Conservation (phyloP, 1,140 invertebrate genomes). For the Drosophila nigromelanica region DNA sequence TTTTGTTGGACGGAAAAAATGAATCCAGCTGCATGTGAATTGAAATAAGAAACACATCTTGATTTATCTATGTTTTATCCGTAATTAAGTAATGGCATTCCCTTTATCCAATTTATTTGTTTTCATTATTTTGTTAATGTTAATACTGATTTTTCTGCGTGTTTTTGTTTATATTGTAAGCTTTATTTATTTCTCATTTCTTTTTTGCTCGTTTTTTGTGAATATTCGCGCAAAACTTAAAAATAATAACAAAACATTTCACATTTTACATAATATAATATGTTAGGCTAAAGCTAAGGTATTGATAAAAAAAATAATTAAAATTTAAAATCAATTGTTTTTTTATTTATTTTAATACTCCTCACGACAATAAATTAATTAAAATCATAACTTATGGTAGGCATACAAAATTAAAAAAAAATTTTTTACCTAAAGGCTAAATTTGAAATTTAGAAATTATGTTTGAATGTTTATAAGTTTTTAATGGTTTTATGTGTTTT, state of each 20-base stretch:
- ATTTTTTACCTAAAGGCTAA: conserved; percentile 46
- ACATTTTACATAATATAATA: conserved; percentile 49
- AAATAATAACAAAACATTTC: conserved; percentile 82
- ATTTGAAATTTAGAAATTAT: conserved; percentile 8
- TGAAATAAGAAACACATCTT: not conserved
- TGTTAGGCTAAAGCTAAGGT: conserved; percentile 38
- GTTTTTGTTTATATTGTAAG: conserved; percentile 51
- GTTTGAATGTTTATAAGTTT: conserved; percentile 8
- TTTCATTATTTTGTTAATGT: conserved; percentile 6
- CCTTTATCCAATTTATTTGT: conserved; percentile 15
- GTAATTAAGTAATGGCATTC: not conserved
- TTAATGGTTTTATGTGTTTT: not conserved
- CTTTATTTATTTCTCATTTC: conserved; percentile 65
- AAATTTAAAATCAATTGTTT: conserved; percentile 29
- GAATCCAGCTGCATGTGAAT: conserved; percentile 34
- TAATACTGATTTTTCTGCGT: conserved; percentile 27
- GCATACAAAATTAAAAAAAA: conserved; percentile 23
- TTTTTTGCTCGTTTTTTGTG: conserved; percentile 49
- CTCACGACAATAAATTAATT: conserved; percentile 32
- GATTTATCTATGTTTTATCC: conserved; percentile 1
- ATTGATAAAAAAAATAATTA: conserved; percentile 26
- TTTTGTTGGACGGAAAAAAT: conserved; percentile 57
- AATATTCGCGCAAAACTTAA: conserved; percentile 55
- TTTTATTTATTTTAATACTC: conserved; percentile 20
- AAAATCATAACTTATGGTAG: conserved; percentile 6